These are phyloP conservation scores for Trinectes maculatus DNA, from an alignment of 2,113 vertebrate genomes.

Conservation along the genomic window DNA sequence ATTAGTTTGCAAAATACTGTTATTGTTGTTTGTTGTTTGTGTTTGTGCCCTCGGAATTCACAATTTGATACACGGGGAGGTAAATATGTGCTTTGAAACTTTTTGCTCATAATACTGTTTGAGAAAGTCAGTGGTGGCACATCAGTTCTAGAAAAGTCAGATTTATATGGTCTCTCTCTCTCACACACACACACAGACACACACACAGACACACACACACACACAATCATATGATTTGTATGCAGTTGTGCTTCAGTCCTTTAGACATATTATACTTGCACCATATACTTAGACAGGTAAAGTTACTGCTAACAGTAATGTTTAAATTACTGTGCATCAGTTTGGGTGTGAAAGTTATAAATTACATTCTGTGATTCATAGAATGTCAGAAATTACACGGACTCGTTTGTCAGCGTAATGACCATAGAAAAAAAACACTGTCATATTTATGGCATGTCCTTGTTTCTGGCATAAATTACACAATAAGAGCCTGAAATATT, in stretches of 20 bases:
- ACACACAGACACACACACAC: background rate
- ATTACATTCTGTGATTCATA: conserved; percentile 47
- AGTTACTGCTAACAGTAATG: conserved; percentile 56
- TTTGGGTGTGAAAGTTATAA: conserved; percentile 46
- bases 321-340: conserved; percentile 43
- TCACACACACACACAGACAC: conserved; percentile 2
- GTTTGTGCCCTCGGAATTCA: conserved; percentile 15
- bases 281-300: conserved; percentile 60
- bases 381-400: conserved; percentile 44
- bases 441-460: conserved; percentile 49
- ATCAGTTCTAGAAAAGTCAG: conserved; percentile 30
- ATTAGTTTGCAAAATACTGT: conserved; percentile 21
- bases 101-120: conserved; percentile 25
- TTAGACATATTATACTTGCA: conserved; percentile 64
- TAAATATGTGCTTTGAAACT: conserved; percentile 37
- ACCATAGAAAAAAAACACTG: conserved; percentile 50
- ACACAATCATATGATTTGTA: conserved; percentile 36
- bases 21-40: background rate
- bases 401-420: conserved; percentile 21
- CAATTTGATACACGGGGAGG: conserved; percentile 3
- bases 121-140: conserved; percentile 28
- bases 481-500: conserved; percentile 50
- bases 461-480: conserved; percentile 50
- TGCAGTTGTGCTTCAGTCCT: conserved; percentile 66
- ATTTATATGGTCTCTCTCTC: too few species aligned